These are phyloP conservation scores for Pygocentrus nattereri DNA, from an alignment of 2,797 vertebrate species.

Conservation along the genomic window DNA sequence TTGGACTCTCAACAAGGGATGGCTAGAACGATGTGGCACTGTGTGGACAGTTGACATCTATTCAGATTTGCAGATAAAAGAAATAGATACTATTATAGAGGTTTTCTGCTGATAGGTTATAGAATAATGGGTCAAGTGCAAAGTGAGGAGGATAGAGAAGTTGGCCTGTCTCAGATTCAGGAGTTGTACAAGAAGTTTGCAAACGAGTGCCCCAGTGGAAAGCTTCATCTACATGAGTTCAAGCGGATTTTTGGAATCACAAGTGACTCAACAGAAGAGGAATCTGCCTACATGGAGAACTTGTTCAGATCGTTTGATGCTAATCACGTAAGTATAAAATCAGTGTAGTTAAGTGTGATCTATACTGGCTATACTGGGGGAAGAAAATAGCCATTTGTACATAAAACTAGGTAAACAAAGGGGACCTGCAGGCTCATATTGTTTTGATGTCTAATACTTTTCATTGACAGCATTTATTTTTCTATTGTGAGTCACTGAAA, in stretches of 20 bases:
- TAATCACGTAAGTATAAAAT: conserved; percentile 67
- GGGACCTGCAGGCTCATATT: too few species aligned
- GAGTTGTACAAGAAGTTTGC: conserved; percentile 77
- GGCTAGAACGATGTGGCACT: background rate
- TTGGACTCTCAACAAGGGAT: background rate
- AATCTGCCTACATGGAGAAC: conserved; percentile 71
- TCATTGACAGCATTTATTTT: too few species aligned
- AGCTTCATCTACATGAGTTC: conserved; percentile 76
- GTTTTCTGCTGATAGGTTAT: background rate
- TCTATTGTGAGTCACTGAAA: too few species aligned
- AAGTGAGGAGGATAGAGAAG: conserved; percentile 57
- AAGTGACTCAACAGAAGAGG: conserved; percentile 65
- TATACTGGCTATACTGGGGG: too few species aligned
- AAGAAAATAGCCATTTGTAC: too few species aligned
- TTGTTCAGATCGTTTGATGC: conserved; percentile 76
- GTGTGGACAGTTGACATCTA: background rate
- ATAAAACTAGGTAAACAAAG: too few species aligned
- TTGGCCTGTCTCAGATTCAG: conserved; percentile 74
- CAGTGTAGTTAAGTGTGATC: background rate
- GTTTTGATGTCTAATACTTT: too few species aligned
- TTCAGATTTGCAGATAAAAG: background rate
- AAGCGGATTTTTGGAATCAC: conserved; percentile 77
- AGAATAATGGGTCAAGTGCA: conserved; percentile 72
- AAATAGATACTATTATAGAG: background rate
- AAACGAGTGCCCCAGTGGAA: conserved; percentile 75